Evolutionary conservation across 2,113 vertebrate genomes (phyloP).

Genomic region (Rhinopithecus roxellana): DNA sequence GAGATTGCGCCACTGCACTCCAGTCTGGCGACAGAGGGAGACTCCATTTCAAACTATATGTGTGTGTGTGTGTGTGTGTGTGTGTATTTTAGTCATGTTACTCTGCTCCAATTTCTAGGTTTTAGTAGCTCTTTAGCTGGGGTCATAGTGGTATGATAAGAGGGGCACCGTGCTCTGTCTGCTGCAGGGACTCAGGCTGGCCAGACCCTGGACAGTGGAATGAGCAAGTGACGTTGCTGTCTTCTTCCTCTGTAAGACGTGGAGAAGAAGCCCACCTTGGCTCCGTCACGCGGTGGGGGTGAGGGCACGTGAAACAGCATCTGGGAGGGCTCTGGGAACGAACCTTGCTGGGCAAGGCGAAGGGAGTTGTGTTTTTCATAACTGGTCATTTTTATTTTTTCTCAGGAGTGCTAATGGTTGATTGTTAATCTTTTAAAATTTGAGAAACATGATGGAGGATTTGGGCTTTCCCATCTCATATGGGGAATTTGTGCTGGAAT

Average conservation of each 20-base stretch:
- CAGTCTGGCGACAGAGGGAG: too few relatives aligned
- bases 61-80: too few relatives aligned
- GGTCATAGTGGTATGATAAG: neutral
- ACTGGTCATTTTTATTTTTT: neutral
- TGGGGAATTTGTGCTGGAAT: neutral
- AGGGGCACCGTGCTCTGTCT: neutral
- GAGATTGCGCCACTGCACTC: too few relatives aligned
- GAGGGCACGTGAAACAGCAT: neutral
- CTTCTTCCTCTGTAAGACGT: neutral
- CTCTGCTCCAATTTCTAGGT: neutral
- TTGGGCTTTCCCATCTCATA: neutral
- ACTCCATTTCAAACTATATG: too few relatives aligned
- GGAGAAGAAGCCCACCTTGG: too few relatives aligned
- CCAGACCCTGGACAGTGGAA: neutral
- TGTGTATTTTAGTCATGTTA: neutral
- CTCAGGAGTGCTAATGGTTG: neutral
- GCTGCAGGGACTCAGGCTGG: neutral
- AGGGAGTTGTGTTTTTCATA: neutral
- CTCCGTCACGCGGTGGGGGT: neutral
- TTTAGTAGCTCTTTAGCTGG: neutral
- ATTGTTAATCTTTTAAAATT: neutral
- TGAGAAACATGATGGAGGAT: neutral
- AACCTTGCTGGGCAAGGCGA: neutral
- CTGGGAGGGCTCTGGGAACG: neutral
- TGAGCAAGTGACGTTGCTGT: neutral